These are phyloP conservation scores for Dromas ardeola DNA, from an alignment of 2,113 vertebrate species.

Conservation along the genomic window DNA sequence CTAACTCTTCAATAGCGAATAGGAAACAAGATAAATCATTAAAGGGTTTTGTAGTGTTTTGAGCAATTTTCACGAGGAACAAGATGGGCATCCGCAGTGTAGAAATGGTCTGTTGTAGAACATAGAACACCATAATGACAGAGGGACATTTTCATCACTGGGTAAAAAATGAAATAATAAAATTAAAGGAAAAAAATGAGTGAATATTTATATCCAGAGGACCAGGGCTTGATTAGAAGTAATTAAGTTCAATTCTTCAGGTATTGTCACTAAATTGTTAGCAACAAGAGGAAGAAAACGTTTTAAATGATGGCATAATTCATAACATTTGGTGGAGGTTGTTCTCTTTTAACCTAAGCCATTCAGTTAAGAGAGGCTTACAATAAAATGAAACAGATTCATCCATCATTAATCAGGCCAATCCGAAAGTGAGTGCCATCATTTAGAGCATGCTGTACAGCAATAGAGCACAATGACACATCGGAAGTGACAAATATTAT, in stretches of 20 bases:
- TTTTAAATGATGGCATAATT: background rate
- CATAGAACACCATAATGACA: background rate
- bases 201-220: background rate
- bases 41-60: background rate
- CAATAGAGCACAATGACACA: slow-evolving; percentile 40
- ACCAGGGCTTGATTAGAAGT: background rate
- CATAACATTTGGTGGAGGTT: slow-evolving; percentile 53
- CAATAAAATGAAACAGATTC: slow-evolving; percentile 65
- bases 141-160: background rate
- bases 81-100: background rate
- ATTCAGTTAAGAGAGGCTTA: slow-evolving; percentile 52
- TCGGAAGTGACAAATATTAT: slow-evolving; percentile 73
- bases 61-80: background rate
- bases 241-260: slow-evolving; percentile 24
- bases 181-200: background rate
- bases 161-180: background rate
- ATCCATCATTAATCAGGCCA: slow-evolving; percentile 51
- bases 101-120: background rate
- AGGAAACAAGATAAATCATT: background rate
- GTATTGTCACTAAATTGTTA: background rate
- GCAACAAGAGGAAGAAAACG: background rate
- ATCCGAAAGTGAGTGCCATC: slow-evolving; percentile 45
- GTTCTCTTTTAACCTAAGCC: slow-evolving; percentile 51
- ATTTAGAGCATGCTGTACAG: slow-evolving; percentile 48
- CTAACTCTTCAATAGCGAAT: background rate